Evolutionary conservation across 92 coral and sea anemone genomes (phyloP).

Genomic region (Palythoa grandis): DNA sequence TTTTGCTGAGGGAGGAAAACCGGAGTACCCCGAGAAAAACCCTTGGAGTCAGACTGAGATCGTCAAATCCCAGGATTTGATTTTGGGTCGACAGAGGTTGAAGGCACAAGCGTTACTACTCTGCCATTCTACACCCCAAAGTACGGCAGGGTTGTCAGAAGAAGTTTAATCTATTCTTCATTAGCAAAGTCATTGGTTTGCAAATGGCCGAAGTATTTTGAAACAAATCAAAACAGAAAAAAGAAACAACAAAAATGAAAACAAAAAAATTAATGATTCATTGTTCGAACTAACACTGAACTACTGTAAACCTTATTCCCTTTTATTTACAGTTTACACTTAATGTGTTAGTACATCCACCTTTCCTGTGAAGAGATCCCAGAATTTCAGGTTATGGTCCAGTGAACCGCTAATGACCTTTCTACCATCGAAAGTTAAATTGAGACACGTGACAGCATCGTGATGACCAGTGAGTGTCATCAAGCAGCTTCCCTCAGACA

Average conservation of each 20-base stretch:
- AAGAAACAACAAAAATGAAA: not conserved
- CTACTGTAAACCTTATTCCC: too few relatives aligned
- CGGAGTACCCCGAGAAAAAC: too few relatives aligned
- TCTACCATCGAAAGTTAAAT: constrained; percentile 93
- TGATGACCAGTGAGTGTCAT: constrained; percentile 99
- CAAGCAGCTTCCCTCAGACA: constrained; percentile 84
- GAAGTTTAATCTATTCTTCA: not conserved
- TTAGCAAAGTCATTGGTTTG: not conserved
- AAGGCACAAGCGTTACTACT: too few relatives aligned
- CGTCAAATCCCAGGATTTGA: too few relatives aligned
- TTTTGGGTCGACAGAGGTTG: too few relatives aligned
- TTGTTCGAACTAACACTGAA: not conserved
- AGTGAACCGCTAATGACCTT: constrained; percentile 98
- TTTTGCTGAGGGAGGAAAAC: too few relatives aligned
- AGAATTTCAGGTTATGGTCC: constrained; percentile 96
- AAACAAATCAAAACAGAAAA: not conserved
- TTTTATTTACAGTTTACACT: not conserved
- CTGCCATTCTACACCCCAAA: too few relatives aligned
- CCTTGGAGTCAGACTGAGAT: too few relatives aligned
- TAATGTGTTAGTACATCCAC: constrained; percentile 39
- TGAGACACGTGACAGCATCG: constrained; percentile 98
- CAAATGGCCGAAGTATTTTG: not conserved
- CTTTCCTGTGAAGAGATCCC: constrained; percentile 99
- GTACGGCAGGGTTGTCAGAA: too few relatives aligned
- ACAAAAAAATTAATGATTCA: not conserved